Evolutionary conservation across 1,140 invertebrate genomes (phyloP).

Genomic region (Drosophila takahashii): DNA sequence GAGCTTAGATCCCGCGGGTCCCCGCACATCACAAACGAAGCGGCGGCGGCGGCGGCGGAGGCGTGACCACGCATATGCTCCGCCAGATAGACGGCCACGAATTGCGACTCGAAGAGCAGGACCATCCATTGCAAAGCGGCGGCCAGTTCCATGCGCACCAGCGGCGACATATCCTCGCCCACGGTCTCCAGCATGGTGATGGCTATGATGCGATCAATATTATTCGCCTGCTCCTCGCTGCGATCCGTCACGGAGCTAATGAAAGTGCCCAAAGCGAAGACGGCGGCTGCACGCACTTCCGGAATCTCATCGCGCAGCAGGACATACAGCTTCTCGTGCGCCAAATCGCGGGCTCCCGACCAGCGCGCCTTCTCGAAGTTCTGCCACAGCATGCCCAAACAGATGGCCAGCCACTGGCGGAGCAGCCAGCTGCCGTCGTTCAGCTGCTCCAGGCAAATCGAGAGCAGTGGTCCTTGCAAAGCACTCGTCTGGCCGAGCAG

Average conservation of each 20-base stretch:
- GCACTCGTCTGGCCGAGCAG: conserved; percentile 94
- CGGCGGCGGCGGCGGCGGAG: conserved; percentile 30
- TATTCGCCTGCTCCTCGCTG: conserved; percentile 96
- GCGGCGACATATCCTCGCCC: conserved; percentile 92
- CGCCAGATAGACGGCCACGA: conserved; percentile 90
- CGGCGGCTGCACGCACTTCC: conserved; percentile 95
- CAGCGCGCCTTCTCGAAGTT: conserved; percentile 96
- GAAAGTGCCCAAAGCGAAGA: conserved; percentile 97
- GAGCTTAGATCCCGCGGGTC: conserved; percentile 36
- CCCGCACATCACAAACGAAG: conserved; percentile 62
- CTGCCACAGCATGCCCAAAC: conserved; percentile 96
- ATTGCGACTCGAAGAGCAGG: conserved; percentile 95
- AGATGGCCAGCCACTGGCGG: conserved; percentile 96
- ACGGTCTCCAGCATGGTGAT: conserved; percentile 93
- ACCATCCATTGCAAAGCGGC: conserved; percentile 96
- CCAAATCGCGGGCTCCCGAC: conserved; percentile 97
- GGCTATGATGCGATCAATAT: conserved; percentile 95
- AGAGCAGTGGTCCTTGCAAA: conserved; percentile 93
- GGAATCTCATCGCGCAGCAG: conserved; percentile 92
- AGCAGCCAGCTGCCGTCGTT: conserved; percentile 88
- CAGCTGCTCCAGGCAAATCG: conserved; percentile 94
- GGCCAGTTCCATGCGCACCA: conserved; percentile 94
- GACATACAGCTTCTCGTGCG: conserved; percentile 96
- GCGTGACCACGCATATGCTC: conserved; percentile 59
- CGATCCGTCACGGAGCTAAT: conserved; percentile 92